phyloP scores from a whole-genome alignment of 2,888 invertebrate species.

The Pharmacophagus antenor region DNA sequence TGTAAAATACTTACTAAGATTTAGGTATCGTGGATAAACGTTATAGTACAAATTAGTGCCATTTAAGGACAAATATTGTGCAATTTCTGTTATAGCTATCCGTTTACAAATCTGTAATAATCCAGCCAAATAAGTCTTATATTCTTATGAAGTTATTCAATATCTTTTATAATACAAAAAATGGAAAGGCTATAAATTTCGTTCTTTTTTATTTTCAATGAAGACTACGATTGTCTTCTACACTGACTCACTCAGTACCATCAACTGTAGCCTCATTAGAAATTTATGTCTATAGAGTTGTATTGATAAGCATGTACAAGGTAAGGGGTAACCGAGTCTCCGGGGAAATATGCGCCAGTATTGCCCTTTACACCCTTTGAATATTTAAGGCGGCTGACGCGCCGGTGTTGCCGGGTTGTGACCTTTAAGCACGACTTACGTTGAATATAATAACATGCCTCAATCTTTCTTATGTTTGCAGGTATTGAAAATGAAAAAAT shows the following conservation, averaged over 20 bases:
- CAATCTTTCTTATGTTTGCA: constrained; percentile 28
- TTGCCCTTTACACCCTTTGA: constrained; percentile 79
- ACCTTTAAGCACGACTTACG: constrained; percentile 36
- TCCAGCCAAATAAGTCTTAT: too few relatives aligned
- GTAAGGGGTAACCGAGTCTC: constrained; percentile 48
- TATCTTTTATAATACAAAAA: too few relatives aligned
- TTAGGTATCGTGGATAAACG: too few relatives aligned
- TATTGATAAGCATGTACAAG: constrained; percentile 27
- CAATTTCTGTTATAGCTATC: too few relatives aligned
- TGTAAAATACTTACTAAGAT: too few relatives aligned
- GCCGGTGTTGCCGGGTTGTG: constrained; percentile 49
- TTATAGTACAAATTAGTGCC: too few relatives aligned
- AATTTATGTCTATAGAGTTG: constrained; percentile 23
- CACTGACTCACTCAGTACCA: neutral
- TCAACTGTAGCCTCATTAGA: constrained; percentile 5
- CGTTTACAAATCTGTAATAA: too few relatives aligned
- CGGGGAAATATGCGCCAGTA: constrained; percentile 68
- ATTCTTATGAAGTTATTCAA: too few relatives aligned
- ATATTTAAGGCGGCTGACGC: constrained; percentile 65
- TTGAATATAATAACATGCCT: constrained; percentile 36
- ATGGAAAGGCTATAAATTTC: too few relatives aligned
- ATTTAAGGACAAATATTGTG: too few relatives aligned
- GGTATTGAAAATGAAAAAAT: constrained; percentile 36
- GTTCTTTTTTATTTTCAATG: neutral
- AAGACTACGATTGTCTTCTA: neutral